Evolutionary conservation across 2,888 invertebrate species (phyloP).

Genomic region (Venusia cambrica): DNA sequence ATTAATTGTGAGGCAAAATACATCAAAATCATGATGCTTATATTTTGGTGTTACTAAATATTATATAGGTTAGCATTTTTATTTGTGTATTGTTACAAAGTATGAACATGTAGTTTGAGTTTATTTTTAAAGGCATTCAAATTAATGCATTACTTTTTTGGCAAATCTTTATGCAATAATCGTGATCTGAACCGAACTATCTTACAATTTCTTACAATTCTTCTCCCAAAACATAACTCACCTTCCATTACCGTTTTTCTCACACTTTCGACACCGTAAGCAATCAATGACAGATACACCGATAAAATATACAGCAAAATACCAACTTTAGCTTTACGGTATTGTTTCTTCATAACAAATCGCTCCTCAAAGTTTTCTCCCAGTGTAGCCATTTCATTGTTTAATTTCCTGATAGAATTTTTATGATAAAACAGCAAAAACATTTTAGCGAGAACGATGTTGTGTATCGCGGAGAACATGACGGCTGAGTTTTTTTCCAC

Average conservation of each 20-base stretch:
- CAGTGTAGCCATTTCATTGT: conserved; percentile 57
- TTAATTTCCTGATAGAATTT: conserved; percentile 58
- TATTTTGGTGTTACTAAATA: no score
- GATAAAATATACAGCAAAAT: conserved; percentile 54
- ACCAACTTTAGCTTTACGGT: conserved; percentile 55
- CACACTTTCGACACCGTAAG: conserved; percentile 62
- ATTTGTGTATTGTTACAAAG: no score
- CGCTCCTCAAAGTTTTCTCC: conserved; percentile 56
- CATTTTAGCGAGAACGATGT: conserved; percentile 65
- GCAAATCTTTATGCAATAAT: conserved; percentile 22
- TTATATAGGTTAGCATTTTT: no score
- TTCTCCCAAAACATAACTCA: conserved; percentile 45
- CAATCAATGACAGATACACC: conserved; percentile 58
- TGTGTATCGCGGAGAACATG: conserved; percentile 68
- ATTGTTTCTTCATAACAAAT: conserved; percentile 54
- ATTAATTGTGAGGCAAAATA: no score
- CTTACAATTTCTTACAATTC: conserved; percentile 55
- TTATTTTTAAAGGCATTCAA: no score
- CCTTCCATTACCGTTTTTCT: conserved; percentile 56
- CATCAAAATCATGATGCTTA: no score
- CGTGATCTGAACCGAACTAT: conserved; percentile 30
- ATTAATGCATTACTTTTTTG: no score
- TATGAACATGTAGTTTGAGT: no score
- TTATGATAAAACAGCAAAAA: conserved; percentile 60
- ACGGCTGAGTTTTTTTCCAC: conserved; percentile 68